phyloP scores from a whole-genome alignment of 2,113 vertebrate genomes.

The Microcebus lehilahytsara region DNA sequence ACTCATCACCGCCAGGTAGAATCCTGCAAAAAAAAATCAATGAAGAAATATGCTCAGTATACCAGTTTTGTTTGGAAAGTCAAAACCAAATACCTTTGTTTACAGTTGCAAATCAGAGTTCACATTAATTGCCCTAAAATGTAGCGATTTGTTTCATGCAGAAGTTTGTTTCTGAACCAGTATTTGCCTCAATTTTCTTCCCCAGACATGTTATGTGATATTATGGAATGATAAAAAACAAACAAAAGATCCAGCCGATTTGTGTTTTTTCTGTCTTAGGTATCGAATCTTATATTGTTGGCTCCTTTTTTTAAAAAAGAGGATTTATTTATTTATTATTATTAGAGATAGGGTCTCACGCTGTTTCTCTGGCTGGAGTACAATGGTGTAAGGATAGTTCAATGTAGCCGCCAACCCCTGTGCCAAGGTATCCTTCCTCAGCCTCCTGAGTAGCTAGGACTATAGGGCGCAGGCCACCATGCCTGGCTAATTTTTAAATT shows the following conservation, averaged over 20 bases:
- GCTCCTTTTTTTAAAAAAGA: neutral
- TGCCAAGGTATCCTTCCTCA: too few relatives aligned
- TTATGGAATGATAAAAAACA: neutral
- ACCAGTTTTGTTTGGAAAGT: neutral
- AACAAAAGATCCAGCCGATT: neutral
- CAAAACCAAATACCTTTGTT: neutral
- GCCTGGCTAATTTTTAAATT: too few relatives aligned
- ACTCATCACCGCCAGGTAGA: neutral
- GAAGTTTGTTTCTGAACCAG: conserved; percentile 36
- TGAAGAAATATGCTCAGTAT: neutral
- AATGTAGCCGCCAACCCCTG: too few relatives aligned
- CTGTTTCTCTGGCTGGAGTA: too few relatives aligned
- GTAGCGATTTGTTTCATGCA: neutral
- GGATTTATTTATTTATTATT: neutral
- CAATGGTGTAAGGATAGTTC: too few relatives aligned
- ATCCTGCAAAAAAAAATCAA: neutral
- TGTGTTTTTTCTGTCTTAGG: neutral
- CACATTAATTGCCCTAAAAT: neutral
- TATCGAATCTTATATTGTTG: neutral
- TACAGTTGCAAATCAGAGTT: conserved; percentile 29
- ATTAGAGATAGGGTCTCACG: too few relatives aligned
- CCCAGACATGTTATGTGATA: neutral
- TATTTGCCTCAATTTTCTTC: conserved; percentile 28
- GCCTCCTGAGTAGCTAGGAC: too few relatives aligned
- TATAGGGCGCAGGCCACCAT: too few relatives aligned